Base-by-base conservation (phyloP, 92 coral and sea anemone genomes). In the Porites rus region DNA sequence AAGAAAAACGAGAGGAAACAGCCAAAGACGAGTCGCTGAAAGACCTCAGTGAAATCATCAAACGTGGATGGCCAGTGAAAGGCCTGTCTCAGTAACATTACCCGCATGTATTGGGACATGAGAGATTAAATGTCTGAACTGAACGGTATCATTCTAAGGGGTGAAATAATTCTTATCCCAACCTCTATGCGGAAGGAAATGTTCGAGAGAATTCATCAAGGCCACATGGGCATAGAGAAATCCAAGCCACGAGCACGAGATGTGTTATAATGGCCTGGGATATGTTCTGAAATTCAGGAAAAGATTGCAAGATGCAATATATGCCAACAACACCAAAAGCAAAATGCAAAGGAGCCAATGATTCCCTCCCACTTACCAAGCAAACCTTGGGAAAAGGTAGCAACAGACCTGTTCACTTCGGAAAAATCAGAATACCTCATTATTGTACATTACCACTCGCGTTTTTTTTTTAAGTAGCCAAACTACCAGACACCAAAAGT, bases 391-490 rank as follows among this genome's bases (percentile, higher is more conserved):
- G 46, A 38, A 38, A 38, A 38, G 46, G 46, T 38, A 38, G 46
- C 46, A 38, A 38, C 46, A 38, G 46, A 38, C 46, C 46, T 38
- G 46, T 38, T 5, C 46, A 79, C 73, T 8, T 54, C 75, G 88
- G 84, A 31, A 17, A 65, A 65, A 21, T 53, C 13, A 24, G 24
- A 65, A 60, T 89, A 92, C 88, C 87, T 86, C 22, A 28, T 89
- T 20, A 78, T 89, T 17, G 89, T 59, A 28, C 91, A 92, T 79
- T 85, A 92, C 69, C 72, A 81, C 74, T 81, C 86, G 22, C 60
- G 79, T 64, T 86, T 5, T 22, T 82, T 86, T 28, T 28, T 28
- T 38, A 89, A 81, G 88, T 86, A 3, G 86, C 65, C 66, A 82
- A 81, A 60, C 90, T 86, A 10, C 74, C 73, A 28, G 62, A 89